Percentiles rank a stretch among this genome's conserved stretches.
Conservation (phyloP, 2,797 vertebrate species). For the Onychomys arenicola region DNA sequence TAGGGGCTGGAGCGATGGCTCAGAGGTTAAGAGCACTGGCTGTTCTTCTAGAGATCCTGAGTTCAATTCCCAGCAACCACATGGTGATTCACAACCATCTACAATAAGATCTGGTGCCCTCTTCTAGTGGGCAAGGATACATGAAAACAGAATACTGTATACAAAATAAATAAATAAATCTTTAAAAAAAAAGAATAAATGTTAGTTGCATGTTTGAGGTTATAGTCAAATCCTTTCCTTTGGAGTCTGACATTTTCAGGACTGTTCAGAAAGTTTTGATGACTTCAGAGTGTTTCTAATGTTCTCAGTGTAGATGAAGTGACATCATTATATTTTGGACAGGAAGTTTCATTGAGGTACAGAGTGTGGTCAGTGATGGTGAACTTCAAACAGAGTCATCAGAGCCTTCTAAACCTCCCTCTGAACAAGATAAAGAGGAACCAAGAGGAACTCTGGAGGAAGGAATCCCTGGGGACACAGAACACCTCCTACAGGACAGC, state of each 20-base stretch:
- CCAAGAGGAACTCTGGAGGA: slow-evolving; percentile 58
- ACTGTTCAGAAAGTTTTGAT: neutral
- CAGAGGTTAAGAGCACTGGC: too few species aligned
- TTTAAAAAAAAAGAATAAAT: neutral
- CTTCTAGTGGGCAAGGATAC: too few species aligned
- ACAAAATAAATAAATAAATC: too few species aligned
- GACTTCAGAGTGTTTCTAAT: neutral
- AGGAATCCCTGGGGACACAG: neutral
- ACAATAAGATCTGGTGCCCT: too few species aligned
- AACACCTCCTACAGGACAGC: slow-evolving; percentile 66
- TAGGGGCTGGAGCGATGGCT: too few species aligned
- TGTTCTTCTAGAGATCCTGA: too few species aligned
- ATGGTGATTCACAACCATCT: too few species aligned
- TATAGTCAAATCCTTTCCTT: neutral
- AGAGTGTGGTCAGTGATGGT: slow-evolving; percentile 78
- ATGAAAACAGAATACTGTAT: too few species aligned
- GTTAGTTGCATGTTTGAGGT: slow-evolving; percentile 5
- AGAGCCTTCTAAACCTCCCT: neutral
- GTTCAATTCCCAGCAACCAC: too few species aligned
- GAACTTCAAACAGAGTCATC: slow-evolving; percentile 49
- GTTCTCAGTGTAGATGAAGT: neutral
- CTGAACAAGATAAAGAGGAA: slow-evolving; percentile 35
- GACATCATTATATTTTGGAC: slow-evolving; percentile 51
- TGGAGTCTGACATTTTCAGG: neutral
- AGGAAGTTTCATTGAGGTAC: slow-evolving; percentile 96